A percentile compares a stretch with the other conserved stretches of the same genome.
Evolutionary conservation across 2,888 invertebrate genomes (phyloP).

Genomic region (Hanleya hanleyi): DNA sequence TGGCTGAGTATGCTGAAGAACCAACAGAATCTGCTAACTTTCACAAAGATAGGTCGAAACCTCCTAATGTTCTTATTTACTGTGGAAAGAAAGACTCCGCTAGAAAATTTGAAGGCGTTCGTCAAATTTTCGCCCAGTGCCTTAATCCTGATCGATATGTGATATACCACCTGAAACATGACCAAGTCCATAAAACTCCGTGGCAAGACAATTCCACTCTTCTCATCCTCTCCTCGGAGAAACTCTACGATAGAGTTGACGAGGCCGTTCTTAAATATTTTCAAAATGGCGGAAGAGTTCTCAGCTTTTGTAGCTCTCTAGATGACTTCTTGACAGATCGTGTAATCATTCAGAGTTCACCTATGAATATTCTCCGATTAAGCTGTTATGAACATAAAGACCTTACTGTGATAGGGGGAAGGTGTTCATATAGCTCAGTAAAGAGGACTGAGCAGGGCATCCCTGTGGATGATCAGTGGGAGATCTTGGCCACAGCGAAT

Average conservation of each 20-base stretch:
- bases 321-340: slow-evolving; percentile 44
- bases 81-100: slow-evolving; percentile 65
- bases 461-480: background rate
- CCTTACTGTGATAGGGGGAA: slow-evolving; percentile 49
- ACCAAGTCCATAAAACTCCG: slow-evolving; percentile 55
- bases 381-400: slow-evolving; percentile 35
- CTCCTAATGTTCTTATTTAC: slow-evolving; percentile 71
- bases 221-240: slow-evolving; percentile 59
- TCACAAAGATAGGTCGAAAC: slow-evolving; percentile 44
- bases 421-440: slow-evolving; percentile 42
- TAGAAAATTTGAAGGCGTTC: slow-evolving; percentile 57
- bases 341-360: slow-evolving; percentile 35
- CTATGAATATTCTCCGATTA: slow-evolving; percentile 29
- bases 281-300: slow-evolving; percentile 49
- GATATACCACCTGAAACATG: slow-evolving; percentile 67
- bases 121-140: slow-evolving; percentile 52
- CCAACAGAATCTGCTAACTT: background rate
- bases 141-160: slow-evolving; percentile 62
- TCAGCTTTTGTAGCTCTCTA: slow-evolving; percentile 52
- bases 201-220: slow-evolving; percentile 68
- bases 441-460: background rate
- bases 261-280: slow-evolving; percentile 55
- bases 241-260: slow-evolving; percentile 52
- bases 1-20: slow-evolving; percentile 1
- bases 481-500: slow-evolving; percentile 27